Conservation (phyloP, 2,113 vertebrate genomes). For the Macrotis lagotis region DNA sequence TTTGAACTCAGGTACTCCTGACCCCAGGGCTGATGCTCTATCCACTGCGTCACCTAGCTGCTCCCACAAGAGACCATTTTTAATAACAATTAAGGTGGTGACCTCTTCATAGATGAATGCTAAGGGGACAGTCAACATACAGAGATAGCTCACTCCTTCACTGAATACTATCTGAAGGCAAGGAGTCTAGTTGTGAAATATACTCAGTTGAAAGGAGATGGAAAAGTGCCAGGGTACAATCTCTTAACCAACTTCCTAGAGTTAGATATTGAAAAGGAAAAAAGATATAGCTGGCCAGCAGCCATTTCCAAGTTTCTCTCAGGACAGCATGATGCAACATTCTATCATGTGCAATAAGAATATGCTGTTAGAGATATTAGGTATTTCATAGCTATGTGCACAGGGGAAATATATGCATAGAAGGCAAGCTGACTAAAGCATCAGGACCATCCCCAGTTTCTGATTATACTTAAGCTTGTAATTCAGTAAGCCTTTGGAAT, state of each 20-base stretch:
- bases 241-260: constrained; percentile 26
- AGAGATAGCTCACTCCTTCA: neutral
- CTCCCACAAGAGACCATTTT: constrained; percentile 21
- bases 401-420: neutral
- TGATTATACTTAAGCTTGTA: neutral
- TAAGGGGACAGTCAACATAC: neutral
- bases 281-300: constrained; percentile 26
- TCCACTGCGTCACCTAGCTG: too few relatives aligned
- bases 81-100: constrained; percentile 19
- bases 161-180: constrained; percentile 4
- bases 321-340: neutral
- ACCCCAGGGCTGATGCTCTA: too few relatives aligned
- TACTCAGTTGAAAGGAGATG: constrained; percentile 1
- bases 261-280: constrained; percentile 24
- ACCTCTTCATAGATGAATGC: neutral
- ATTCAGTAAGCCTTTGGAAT: constrained; percentile 26
- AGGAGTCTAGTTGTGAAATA: neutral
- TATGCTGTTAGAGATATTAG: constrained; percentile 25
- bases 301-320: constrained; percentile 32
- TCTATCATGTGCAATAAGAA: constrained; percentile 3
- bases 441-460: neutral
- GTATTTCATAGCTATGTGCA: constrained; percentile 1
- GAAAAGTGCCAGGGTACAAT: neutral
- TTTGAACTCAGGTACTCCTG: too few relatives aligned
- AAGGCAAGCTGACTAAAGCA: constrained; percentile 25